Base-by-base conservation (phyloP, 2,888 invertebrate genomes). In the Morpho helenor region DNA sequence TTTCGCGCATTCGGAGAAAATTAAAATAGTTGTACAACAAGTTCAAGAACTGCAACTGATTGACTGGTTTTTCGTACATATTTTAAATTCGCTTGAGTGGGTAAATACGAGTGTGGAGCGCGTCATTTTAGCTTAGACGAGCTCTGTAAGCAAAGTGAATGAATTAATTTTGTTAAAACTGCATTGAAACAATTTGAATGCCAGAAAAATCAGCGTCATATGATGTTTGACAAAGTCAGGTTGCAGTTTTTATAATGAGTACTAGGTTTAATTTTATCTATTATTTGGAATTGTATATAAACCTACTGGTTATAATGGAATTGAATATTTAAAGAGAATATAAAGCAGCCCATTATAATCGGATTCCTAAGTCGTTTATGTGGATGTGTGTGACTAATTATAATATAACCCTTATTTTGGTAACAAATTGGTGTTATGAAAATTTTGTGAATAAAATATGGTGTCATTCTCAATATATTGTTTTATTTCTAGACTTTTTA, bases 351-450 rank as follows among this genome's bases (percentile, higher is more conserved):
- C 80, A 79, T 82, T 82, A 74, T 70, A 74, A 70, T 71, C 79
- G 77, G 72, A 74, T 73, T 73, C 72, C 72, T 80, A 80, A 80
- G 81, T 87, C 86, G 87, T 87, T 87, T 80, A 68, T 65, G 74
- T 82, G 81, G 75, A 77, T 80, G 82, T 82, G 86, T 86, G 84
- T 83, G 84, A 86, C 84, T 88, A 87, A 87, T 84, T 80, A 83
- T 82, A 82, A 79, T 84, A 83, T 82, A 83, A 84, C 82, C 81
- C 79, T 83, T 89, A 89, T 88, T 89, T 89, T 89, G 87, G 84
- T 89, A 88, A 87, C 82, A 84, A 84, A 85, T 88, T 87, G 87
- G 87, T 87, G 88, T 89, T 87, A 88, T 87, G 82, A 87, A 82
- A 83, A 83, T 77, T 80, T 84, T 89, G 87, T 88, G 85, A 89